Evolutionary conservation across 2,797 vertebrate species (phyloP), one percentile per base, ranked within the genome.

Genomic region (Mastacembelus armatus): DNA sequence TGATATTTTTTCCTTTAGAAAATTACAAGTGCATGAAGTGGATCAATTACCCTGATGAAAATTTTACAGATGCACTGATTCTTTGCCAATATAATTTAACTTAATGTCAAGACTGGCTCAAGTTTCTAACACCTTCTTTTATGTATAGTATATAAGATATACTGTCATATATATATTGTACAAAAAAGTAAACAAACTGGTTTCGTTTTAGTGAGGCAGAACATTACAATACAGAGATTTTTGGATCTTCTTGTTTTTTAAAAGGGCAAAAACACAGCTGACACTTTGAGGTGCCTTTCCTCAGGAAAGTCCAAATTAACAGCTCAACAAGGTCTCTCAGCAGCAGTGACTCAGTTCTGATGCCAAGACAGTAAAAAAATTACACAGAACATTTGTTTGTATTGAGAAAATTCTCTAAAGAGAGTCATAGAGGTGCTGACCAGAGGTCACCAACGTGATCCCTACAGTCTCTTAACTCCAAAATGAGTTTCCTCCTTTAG

Each of bases 301-400:
- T 74, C 65, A 65, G 77, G 60, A 85, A 84, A 59, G 21, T 74
- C 43, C 45, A 50, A 74, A 74, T 78, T 67, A 81, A 54, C 57
- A 48, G 8, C 6, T 33, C 15, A n/a, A n/a, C n/a, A 12, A 27
- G 10, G 45, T 38, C 15, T 27, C 47, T 18, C 16, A 16, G 50
- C 16, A 9, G 26, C 19, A 11, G 24, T n/a, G 10, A 24, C 32
- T 56, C 42, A 12, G 9, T 11, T 52, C 39, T 54, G 51, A 22
- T 6, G 26, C 51, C 35, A 57, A 11, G 6, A 24, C 27, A 10
- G 8, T 1, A n/a, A 32, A 40, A n/a, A 1, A 19, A 14, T 51
- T 0, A 48, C 18, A 32, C 9, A 11, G 6, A 39, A 18, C 44
- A 49, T 29, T 36, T 45, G 10, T 33, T 22, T 30, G 4, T 19